Percentiles rank a stretch among this genome's conserved stretches.
phyloP scores from a whole-genome alignment of 1,140 invertebrate genomes.

The Diorhabda elongata region DNA sequence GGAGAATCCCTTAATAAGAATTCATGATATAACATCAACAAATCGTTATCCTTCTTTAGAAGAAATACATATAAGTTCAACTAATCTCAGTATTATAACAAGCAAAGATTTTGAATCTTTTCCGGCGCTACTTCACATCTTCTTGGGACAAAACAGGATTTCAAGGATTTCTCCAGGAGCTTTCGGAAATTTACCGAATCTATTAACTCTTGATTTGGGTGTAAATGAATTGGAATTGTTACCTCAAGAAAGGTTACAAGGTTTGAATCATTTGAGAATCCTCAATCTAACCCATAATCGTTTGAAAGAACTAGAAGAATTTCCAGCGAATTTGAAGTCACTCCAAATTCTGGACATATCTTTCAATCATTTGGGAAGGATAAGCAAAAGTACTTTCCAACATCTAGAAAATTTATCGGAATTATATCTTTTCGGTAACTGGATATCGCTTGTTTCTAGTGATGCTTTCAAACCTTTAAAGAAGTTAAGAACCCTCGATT shows the following conservation, averaged over 20 bases:
- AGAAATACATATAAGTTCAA: constrained; percentile 75
- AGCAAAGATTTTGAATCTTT: constrained; percentile 87
- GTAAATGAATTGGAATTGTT: constrained; percentile 79
- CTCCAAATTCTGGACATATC: constrained; percentile 78
- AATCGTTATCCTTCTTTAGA: constrained; percentile 67
- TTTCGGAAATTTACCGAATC: constrained; percentile 69
- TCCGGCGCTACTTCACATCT: constrained; percentile 69
- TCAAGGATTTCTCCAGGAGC: constrained; percentile 78
- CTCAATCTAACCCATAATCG: constrained; percentile 81
- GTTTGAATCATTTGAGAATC: constrained; percentile 64
- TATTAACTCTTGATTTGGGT: constrained; percentile 78
- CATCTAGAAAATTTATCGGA: constrained; percentile 70
- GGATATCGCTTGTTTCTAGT: constrained; percentile 70
- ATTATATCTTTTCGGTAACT: constrained; percentile 76
- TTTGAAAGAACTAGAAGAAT: constrained; percentile 77
- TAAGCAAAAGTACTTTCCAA: constrained; percentile 71
- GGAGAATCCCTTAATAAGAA: constrained; percentile 70
- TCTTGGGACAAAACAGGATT: constrained; percentile 71
- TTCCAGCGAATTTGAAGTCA: constrained; percentile 70
- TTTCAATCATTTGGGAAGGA: constrained; percentile 74
- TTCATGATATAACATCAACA: constrained; percentile 62
- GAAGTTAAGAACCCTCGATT: constrained; percentile 73
- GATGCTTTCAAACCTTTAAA: constrained; percentile 77
- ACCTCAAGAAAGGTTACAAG: constrained; percentile 78
- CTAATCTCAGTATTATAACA: constrained; percentile 80